A percentile compares a stretch with the other conserved stretches of the same genome.
Evolutionary conservation across 2,113 vertebrate species (phyloP).

Genomic region (Dicentrarchus labrax): DNA sequence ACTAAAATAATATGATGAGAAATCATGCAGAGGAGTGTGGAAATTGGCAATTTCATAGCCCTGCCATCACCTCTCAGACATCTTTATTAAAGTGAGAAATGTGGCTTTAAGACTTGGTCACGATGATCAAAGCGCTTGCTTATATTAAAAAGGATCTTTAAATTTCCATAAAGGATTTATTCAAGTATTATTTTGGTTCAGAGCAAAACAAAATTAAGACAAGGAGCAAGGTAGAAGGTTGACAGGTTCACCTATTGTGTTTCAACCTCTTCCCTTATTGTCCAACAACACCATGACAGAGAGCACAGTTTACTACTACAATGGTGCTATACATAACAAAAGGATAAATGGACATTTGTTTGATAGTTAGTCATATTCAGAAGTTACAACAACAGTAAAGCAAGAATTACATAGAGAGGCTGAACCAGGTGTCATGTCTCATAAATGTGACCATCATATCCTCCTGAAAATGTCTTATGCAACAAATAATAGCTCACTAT

Average conservation of each 20-base stretch:
- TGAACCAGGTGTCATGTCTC: neutral
- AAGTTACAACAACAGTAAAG: neutral
- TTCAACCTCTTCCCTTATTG: neutral
- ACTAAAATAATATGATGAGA: constrained; percentile 28
- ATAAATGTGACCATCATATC: neutral
- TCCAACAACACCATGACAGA: neutral
- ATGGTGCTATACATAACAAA: neutral
- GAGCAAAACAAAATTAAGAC: neutral
- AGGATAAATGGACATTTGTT: neutral
- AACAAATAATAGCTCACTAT: constrained; percentile 5
- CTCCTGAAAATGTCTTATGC: neutral
- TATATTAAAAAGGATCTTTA: neutral
- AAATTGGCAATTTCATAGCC: constrained; percentile 16
- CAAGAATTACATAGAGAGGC: neutral
- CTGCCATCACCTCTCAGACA: neutral
- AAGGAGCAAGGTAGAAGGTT: neutral
- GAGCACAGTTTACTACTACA: neutral
- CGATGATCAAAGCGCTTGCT: neutral
- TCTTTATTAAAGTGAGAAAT: constrained; percentile 2
- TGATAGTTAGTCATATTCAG: neutral
- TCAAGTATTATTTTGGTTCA: neutral
- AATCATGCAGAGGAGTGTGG: neutral
- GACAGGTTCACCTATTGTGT: neutral
- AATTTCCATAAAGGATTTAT: neutral
- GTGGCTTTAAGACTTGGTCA: neutral